A percentile compares a stretch with the other conserved stretches of the same genome.
These are phyloP conservation scores for Garra rufa DNA, from an alignment of 2,113 vertebrate species.

Conservation along the genomic window DNA sequence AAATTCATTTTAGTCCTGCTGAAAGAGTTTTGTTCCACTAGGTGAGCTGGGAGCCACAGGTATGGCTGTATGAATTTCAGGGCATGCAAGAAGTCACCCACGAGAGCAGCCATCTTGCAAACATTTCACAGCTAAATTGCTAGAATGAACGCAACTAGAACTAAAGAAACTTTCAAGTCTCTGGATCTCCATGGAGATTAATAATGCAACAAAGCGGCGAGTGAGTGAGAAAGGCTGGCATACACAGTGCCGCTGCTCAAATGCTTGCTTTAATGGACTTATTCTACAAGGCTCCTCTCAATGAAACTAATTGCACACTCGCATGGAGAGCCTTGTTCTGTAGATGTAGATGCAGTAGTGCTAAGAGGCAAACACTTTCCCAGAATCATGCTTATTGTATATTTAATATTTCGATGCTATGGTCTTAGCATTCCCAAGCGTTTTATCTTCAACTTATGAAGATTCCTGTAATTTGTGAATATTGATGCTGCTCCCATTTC, in stretches of 20 bases:
- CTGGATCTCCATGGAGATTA: conserved; percentile 58
- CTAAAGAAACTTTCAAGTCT: conserved; percentile 52
- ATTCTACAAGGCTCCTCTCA: conserved; percentile 33
- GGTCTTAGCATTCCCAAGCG: background rate
- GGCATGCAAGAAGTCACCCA: background rate
- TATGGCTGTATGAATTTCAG: conserved; percentile 14
- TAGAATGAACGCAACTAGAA: conserved; percentile 47
- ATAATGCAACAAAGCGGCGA: conserved; percentile 61
- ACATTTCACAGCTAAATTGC: conserved; percentile 52
- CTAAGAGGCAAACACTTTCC: background rate
- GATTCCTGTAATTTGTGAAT: background rate
- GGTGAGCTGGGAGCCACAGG: conserved; percentile 12
- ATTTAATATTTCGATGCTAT: background rate
- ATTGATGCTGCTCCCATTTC: background rate
- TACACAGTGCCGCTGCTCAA: conserved; percentile 30
- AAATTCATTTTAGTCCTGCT: conserved; percentile 5
- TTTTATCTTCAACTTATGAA: background rate
- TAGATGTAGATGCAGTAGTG: background rate
- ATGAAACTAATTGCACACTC: conserved; percentile 16
- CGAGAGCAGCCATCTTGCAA: conserved; percentile 36
- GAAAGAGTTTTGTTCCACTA: background rate
- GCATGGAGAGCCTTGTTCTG: background rate
- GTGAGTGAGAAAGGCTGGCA: conserved; percentile 40
- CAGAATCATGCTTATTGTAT: background rate
- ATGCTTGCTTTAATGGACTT: conserved; percentile 54